Evolutionary conservation across 2,113 vertebrate species (phyloP).

Genomic region (Phyllopteryx taeniolatus): DNA sequence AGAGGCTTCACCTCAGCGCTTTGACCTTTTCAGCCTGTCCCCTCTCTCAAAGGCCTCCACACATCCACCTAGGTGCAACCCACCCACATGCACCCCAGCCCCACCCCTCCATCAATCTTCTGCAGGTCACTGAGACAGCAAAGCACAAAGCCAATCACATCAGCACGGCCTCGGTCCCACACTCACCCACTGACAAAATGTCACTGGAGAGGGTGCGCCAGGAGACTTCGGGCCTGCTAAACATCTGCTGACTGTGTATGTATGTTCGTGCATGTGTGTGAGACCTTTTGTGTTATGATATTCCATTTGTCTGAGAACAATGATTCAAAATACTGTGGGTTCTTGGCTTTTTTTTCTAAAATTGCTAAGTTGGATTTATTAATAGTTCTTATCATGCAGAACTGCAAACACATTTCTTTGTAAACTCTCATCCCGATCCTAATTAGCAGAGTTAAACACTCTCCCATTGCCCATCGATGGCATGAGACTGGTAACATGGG

Average conservation of each 20-base stretch:
- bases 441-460: not conserved
- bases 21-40: slow-evolving; percentile 63
- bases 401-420: not conserved
- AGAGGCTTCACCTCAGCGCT: slow-evolving; percentile 56
- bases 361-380: no score
- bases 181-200: slow-evolving; percentile 63
- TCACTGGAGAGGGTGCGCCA: slow-evolving; percentile 58
- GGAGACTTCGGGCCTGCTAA: slow-evolving; percentile 39
- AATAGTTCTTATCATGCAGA: not conserved
- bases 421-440: not conserved
- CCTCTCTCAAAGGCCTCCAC: slow-evolving; percentile 28
- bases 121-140: slow-evolving; percentile 46
- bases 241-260: slow-evolving; percentile 1
- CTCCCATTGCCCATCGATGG: not conserved
- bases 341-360: no score
- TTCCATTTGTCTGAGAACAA: not conserved
- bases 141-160: slow-evolving; percentile 67
- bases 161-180: slow-evolving; percentile 45
- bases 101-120: slow-evolving; percentile 60
- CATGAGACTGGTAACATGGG: not conserved
- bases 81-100: slow-evolving; percentile 16
- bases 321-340: not conserved
- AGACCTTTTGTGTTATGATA: not conserved
- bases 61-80: not conserved
- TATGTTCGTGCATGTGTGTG: slow-evolving; percentile 14